phyloP scores from a whole-genome alignment of 2,888 invertebrate species.

The Callyntrura guangdongensis region DNA sequence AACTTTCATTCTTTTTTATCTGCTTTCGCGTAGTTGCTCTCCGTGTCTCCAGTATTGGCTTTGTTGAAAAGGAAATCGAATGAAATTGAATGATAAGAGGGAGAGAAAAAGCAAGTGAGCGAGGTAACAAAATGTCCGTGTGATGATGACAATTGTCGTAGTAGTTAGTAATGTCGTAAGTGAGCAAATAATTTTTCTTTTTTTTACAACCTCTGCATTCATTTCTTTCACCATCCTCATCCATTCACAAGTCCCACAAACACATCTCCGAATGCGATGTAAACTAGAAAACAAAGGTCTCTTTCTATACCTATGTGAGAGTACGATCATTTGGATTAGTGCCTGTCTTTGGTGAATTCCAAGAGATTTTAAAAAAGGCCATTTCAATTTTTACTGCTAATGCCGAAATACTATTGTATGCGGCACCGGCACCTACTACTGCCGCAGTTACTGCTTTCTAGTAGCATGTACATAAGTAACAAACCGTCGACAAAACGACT shows the following conservation, averaged over 20 bases:
- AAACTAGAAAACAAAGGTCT: constrained; percentile 25
- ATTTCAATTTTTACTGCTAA: constrained; percentile 77
- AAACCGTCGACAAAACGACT: constrained; percentile 10
- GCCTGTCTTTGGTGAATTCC: constrained; percentile 72
- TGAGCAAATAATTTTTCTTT: constrained; percentile 74
- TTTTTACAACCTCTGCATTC: constrained; percentile 54
- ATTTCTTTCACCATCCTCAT: neutral
- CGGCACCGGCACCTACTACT: neutral
- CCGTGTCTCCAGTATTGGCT: constrained; percentile 4
- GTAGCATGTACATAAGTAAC: constrained; percentile 4
- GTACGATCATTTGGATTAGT: constrained; percentile 58
- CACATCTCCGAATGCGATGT: neutral
- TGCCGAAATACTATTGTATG: constrained; percentile 62
- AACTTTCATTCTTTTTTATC: constrained; percentile 1
- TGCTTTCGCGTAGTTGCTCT: neutral
- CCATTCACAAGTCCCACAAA: constrained; percentile 7
- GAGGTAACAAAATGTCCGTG: constrained; percentile 37
- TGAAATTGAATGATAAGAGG: neutral
- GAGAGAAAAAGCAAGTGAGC: neutral
- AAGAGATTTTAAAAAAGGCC: constrained; percentile 72
- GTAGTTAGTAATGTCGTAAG: constrained; percentile 60
- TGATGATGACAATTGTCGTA: constrained; percentile 56
- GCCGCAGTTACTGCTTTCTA: constrained; percentile 8
- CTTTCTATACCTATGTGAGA: neutral
- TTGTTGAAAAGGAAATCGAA: neutral